Evolutionary conservation across 2,113 vertebrate genomes (phyloP), one percentile per base, ranked within the genome.

Genomic region (Tretioscincus oriximinensis): DNA sequence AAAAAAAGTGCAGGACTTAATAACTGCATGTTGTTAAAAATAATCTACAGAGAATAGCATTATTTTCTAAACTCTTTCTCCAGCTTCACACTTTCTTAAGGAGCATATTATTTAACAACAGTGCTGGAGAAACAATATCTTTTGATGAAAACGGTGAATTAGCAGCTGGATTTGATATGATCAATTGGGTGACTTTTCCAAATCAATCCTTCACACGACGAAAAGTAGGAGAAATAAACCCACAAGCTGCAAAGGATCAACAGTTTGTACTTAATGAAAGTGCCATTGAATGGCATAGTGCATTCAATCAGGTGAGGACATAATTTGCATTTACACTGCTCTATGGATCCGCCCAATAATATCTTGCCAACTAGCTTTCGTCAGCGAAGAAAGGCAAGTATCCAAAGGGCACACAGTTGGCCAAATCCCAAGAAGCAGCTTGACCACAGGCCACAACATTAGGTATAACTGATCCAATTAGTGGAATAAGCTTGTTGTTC

Each of bases 111-210:
- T 81, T 67, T 47, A 74, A 81, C 45, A 81, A 73, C 71, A 74
- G 63, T 29, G 35, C 26, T 28, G 79, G 71, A 35, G 79, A 74
- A 7, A 12, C 9, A 1, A 24, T 81, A 5, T 24, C 9, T 8
- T 81, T 80, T 74, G 47, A 66, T 41, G 63, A 74, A 10, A 54
- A 67, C 11, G 28, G 49, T n/a, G 24, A 74, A 66, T 54, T 67
- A 16, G n/a, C n/a, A 66, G 20, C 61, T 2, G 71, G 28, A n/a
- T 67, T 81, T 54, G 79, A 81, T 12, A 12, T 81, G 7, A 66
- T 61, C 35, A 74, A 81, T 22, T 81, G 71, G 79, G 14, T 81
- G n/a, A 74, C 71, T 7, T 81, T 74, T 63, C 47, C 47, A 51
- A 81, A 81, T 58, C 21, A 49, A 1, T 73, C 78, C 31, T 72